Conservation (phyloP, 2,797 vertebrate species). For the Pogoniulus pusillus region DNA sequence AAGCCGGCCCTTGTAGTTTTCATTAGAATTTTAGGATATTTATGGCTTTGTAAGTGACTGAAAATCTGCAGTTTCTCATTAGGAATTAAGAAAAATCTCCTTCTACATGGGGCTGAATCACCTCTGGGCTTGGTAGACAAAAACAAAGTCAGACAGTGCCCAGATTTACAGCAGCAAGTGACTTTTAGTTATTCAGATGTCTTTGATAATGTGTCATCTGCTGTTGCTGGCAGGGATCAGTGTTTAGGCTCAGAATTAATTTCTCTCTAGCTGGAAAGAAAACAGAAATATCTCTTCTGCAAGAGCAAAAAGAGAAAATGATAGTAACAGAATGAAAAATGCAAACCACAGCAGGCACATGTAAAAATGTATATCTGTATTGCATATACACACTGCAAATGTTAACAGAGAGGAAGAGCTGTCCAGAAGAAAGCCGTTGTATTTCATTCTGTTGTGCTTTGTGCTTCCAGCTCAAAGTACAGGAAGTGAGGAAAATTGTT, state of each 20-base stretch:
- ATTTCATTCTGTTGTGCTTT: background rate
- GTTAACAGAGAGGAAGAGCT: background rate
- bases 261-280: slow-evolving; percentile 34
- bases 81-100: slow-evolving; percentile 39
- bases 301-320: background rate
- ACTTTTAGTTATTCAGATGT: slow-evolving; percentile 47
- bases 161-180: slow-evolving; percentile 65
- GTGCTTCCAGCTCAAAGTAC: background rate
- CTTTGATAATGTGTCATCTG: slow-evolving; percentile 42
- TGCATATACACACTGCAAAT: background rate
- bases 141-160: slow-evolving; percentile 60
- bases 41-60: slow-evolving; percentile 30
- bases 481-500: background rate
- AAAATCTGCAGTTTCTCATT: slow-evolving; percentile 54
- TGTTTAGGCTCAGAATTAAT: slow-evolving; percentile 50
- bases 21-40: slow-evolving; percentile 43
- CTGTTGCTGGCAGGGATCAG: slow-evolving; percentile 41
- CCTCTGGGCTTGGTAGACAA: slow-evolving; percentile 49
- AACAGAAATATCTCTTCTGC: slow-evolving; percentile 27
- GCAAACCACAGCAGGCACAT: background rate
- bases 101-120: slow-evolving; percentile 14
- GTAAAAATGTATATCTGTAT: background rate
- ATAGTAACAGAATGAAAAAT: background rate
- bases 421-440: background rate
- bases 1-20: slow-evolving; percentile 23